phyloP scores from a whole-genome alignment of 2,888 invertebrate species.

The Callyntrura guangdongensis region DNA sequence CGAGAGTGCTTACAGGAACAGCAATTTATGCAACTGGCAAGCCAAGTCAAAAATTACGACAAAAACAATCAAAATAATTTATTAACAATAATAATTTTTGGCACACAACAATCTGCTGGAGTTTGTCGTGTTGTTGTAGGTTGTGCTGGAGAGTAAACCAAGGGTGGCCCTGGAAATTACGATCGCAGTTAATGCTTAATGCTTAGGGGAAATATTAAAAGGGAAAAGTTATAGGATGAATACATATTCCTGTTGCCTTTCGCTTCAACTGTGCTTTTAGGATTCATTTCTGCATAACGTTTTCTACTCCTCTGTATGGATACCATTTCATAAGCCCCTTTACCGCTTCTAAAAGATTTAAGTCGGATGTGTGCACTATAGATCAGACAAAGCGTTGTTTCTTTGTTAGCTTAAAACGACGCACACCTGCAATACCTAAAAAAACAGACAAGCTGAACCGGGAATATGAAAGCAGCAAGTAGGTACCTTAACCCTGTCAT shows the following conservation, averaged over 20 bases:
- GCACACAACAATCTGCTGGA: too few relatives aligned
- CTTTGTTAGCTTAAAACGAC: conserved; percentile 16
- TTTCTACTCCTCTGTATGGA: neutral
- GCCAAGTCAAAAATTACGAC: too few relatives aligned
- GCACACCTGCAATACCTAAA: conserved; percentile 11
- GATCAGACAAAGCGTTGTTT: conserved; percentile 43
- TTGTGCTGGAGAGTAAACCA: too few relatives aligned
- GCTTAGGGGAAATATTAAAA: conserved; percentile 23
- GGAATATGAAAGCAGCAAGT: neutral
- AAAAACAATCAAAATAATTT: too few relatives aligned
- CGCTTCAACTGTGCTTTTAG: conserved; percentile 18
- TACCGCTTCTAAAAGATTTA: conserved; percentile 27
- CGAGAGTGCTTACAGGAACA: too few relatives aligned
- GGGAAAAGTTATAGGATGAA: conserved; percentile 16
- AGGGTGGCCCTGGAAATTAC: too few relatives aligned
- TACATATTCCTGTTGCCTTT: neutral
- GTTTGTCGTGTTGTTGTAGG: too few relatives aligned
- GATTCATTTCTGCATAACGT: conserved; percentile 5
- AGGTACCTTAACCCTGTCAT: neutral
- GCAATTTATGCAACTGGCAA: too few relatives aligned
- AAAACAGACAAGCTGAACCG: neutral
- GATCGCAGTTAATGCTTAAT: neutral
- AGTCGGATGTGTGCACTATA: conserved; percentile 19
- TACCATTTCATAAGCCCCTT: conserved; percentile 36
- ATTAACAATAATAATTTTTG: too few relatives aligned